Base-by-base conservation (phyloP, 2,113 vertebrate species). In the Suncus etruscus region DNA sequence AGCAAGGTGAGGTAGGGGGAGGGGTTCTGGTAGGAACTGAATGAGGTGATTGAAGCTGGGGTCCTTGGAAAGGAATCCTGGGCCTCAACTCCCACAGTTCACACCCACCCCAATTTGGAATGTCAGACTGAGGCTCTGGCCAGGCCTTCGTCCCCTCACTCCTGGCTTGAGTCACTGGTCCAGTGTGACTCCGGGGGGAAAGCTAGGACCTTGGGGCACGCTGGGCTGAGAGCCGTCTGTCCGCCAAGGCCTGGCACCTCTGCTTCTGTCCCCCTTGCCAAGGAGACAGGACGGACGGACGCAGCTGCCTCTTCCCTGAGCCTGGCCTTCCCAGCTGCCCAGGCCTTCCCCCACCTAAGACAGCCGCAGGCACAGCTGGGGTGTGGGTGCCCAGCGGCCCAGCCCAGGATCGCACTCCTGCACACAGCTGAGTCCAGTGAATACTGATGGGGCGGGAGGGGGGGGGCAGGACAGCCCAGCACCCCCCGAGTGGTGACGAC, bases 1-100 rank as follows among this genome's bases (percentile, higher is more conserved):
- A 97, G 94, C 83, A 92, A 94, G 96, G 96, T 96, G 95, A 95
- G 95, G 95, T 96, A 96, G 92, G 95, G 91, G 93, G 83, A 93
- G 94, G 92, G 81, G 86, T 88, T 90, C 94, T 31, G 76, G 93
- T 91, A 94, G 86, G 94, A 92, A 94, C 82, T 65, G 76, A 89
- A 87, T 68, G 68, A 85, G 90, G 80, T 86, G 73, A 93, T 91
- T 76, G 61, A 95, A 89, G 91, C 90, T 92, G 94, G 73, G 47
- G 94, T 82, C 80, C 87, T 80, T 68, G 18, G 51, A 78, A 75
- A 51, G 84, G 81, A 84, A 70, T 80, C 77, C 93, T 75, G 95
- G 93, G 93, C 78, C 92, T 91, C 87, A 48, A 45, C 32, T 58
- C 85, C 93, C 91, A 89, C 76, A 76, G 70, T 27, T 29, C 22